phyloP scores from a whole-genome alignment of 2,888 invertebrate genomes.

The Stenichneumon culpator region DNA sequence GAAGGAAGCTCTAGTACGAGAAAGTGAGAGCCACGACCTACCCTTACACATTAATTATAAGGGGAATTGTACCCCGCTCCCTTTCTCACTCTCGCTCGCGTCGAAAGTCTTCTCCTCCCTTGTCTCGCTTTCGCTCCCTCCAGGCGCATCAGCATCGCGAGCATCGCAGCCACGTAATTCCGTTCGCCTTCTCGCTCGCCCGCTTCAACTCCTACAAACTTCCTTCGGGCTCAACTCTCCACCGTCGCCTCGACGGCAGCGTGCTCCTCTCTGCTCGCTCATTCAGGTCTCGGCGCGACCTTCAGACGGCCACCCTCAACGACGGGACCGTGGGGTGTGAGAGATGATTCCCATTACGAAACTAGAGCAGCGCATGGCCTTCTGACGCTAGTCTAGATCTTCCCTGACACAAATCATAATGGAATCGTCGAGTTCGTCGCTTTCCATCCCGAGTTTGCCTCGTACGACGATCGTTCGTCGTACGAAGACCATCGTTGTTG shows the following conservation, averaged over 20 bases:
- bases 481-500: no score
- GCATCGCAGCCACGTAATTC: slow-evolving; percentile 68
- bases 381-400: slow-evolving; percentile 46
- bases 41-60: slow-evolving; percentile 85
- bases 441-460: not conserved
- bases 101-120: slow-evolving; percentile 56
- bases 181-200: slow-evolving; percentile 72
- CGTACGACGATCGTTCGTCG: no score
- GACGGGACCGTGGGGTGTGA: slow-evolving; percentile 76
- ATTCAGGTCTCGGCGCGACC: slow-evolving; percentile 74
- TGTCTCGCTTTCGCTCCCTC: slow-evolving; percentile 64
- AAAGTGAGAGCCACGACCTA: slow-evolving; percentile 80
- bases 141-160: slow-evolving; percentile 50
- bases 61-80: slow-evolving; percentile 75
- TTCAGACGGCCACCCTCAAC: slow-evolving; percentile 76
- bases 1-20: slow-evolving; percentile 66
- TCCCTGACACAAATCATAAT: slow-evolving; percentile 53
- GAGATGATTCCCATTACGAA: slow-evolving; percentile 74
- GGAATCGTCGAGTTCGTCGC: not conserved
- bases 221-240: slow-evolving; percentile 71
- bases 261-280: slow-evolving; percentile 67
- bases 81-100: slow-evolving; percentile 59
- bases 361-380: slow-evolving; percentile 72
- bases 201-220: slow-evolving; percentile 73
- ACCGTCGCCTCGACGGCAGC: slow-evolving; percentile 70